Evolutionary conservation across 2,113 vertebrate genomes (phyloP).

Genomic region (Elanoides forficatus): DNA sequence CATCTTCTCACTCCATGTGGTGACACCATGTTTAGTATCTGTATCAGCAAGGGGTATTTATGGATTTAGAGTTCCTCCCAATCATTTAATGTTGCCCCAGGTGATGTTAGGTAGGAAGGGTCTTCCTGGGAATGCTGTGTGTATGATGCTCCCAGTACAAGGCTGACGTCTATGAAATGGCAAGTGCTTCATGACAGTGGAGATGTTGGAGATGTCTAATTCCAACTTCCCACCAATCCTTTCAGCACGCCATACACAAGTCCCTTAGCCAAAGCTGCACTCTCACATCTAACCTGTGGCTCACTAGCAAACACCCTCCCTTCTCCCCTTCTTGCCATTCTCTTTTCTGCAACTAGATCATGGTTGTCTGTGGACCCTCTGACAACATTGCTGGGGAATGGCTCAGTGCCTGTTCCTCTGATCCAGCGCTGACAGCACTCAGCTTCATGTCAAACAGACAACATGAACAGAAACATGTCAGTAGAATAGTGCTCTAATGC

Average conservation of each 20-base stretch:
- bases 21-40: background rate
- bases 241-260: background rate
- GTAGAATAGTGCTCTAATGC: background rate
- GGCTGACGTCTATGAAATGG: background rate
- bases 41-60: background rate
- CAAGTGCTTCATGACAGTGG: background rate
- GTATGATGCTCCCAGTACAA: background rate
- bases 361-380: background rate
- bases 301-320: background rate
- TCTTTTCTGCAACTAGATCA: background rate
- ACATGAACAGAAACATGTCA: background rate
- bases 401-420: background rate
- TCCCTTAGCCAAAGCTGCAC: background rate
- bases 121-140: background rate
- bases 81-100: background rate
- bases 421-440: background rate
- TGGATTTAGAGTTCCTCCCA: background rate
- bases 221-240: background rate
- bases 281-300: background rate
- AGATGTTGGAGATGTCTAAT: background rate
- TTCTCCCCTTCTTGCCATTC: background rate
- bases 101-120: background rate
- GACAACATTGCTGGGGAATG: background rate
- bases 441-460: background rate
- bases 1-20: background rate